Base-by-base conservation (phyloP, 2,888 invertebrate species). In the Trachelus troglodyta region DNA sequence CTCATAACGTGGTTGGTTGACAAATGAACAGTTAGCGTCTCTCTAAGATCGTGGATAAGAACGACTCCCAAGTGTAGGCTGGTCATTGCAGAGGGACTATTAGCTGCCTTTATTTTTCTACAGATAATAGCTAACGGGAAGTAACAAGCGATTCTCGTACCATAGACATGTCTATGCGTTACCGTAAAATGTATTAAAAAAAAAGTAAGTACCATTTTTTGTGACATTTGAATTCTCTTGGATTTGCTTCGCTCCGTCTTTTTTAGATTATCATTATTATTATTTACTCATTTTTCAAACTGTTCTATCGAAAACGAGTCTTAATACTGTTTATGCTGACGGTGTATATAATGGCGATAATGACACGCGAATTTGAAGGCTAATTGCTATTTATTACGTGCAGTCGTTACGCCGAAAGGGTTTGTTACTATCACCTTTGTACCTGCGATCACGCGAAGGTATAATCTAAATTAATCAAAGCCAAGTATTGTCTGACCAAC, bases 11-110 rank as follows among this genome's bases (percentile, higher is more conserved):
- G 56, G 56, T 15, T 56, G 9, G 23, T 83, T 83, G 83, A 85
- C 85, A 83, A 82, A 85, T 85, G 83, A 86, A 86, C 85, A 83
- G 86, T 86, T 86, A 85, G 80, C 82, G 79, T 84, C 82, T 81
- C 56, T 56, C 77, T 80, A 79, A 84, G 85, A 86, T 86, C 80
- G 82, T 75, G 82, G 84, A 84, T 85, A 86, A 86, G 86, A 86
- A 86, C 77, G 76, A 75, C 75, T 56, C 30, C 73, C 74, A 34
- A 77, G 77, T 76, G 80, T 78, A n/a, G 31, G 69, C 69, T 71
- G 76, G 79, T 74, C 76, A 74, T 74, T 74, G 56, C 23, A 56
- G 23, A 56, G 56, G 9, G 23, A 56, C 56, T 23, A 23, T 56
- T 56, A 56, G 9, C 56, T 56, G 56, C 23, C 9, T 56, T 6